Conservation (phyloP, 1,140 invertebrate genomes). For the Lycorma delicatula region DNA sequence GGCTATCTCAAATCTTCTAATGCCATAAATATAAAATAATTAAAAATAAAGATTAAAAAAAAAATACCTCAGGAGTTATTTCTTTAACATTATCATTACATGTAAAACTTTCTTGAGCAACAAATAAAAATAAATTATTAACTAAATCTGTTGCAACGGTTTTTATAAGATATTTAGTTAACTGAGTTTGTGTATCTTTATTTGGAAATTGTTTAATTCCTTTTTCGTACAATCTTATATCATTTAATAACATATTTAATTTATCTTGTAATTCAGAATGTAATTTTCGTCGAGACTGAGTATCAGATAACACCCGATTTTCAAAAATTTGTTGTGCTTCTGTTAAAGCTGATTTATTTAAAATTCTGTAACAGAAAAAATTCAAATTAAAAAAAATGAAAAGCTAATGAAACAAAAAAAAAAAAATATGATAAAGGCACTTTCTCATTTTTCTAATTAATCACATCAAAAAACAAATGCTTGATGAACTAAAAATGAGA, state of each 20-base stretch:
- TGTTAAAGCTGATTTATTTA: constrained; percentile 46
- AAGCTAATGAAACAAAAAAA: not conserved
- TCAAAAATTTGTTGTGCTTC: constrained; percentile 61
- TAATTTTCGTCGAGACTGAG: constrained; percentile 58
- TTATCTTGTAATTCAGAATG: constrained; percentile 74
- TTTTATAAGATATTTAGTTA: constrained; percentile 76
- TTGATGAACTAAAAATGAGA: too few relatives aligned
- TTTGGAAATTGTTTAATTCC: constrained; percentile 57
- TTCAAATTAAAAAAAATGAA: not conserved
- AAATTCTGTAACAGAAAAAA: constrained; percentile 36
- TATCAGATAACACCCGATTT: constrained; percentile 55
- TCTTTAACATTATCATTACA: constrained; percentile 47
- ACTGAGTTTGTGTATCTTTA: constrained; percentile 51
- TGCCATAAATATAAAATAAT: too few relatives aligned
- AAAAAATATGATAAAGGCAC: constrained; percentile 19
- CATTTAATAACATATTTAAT: constrained; percentile 61
- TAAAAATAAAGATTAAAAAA: too few relatives aligned
- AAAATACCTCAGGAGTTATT: constrained; percentile 39
- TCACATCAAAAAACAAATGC: not conserved
- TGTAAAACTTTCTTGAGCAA: constrained; percentile 38
- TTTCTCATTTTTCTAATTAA: not conserved
- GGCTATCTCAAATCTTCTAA: too few relatives aligned
- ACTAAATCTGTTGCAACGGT: constrained; percentile 72
- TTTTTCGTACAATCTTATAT: constrained; percentile 78
- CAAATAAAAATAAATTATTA: constrained; percentile 53